Evolutionary conservation across 1,140 invertebrate species (phyloP), one percentile per base, ranked within the genome.

Genomic region (Drosophila serrata): DNA sequence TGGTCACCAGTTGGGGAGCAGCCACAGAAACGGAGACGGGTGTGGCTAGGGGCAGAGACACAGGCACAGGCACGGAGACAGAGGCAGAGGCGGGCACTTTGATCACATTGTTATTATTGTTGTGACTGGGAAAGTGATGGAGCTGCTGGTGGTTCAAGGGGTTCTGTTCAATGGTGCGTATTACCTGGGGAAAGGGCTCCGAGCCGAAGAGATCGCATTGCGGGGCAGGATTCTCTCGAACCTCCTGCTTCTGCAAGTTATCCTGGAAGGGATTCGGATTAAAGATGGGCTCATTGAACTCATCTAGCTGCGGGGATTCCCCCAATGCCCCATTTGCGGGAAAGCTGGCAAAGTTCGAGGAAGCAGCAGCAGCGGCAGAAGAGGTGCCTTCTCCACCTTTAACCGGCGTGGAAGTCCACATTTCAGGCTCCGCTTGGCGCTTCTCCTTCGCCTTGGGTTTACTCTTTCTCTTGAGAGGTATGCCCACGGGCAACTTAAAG

Each of bases 401-500:
- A 2, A 91, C 75, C 4, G 92, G 91, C 19, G 92, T 92, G 15
- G 92, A 93, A 11, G 92, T 92, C 90, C 91, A 92, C 48, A 91
- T 79, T 65, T 88, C 82, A 0, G 74, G 67, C 8, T 81, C 72
- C 17, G 76, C 60, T 5, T n/a, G 46, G 7, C 48, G 39, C 12
- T 77, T 76, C 7, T 56, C 24, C 22, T 85, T 79, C 4, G 43
- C 3, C 11, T 67, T 58, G 13, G 74, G 69, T 11, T 80, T 73
- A 22, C 57, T 68, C 51, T 90, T 78, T n/a, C 74, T 61, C 40
- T 90, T 90, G 49, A 93, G 93, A 9, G 92, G 82, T 9, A 92
- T 93, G 33, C 91, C 93, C 3, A 93, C 92, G 0, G 94, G 93
- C 63, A 94, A 94, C 15, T 94, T 94, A 76, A 97, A 97, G 2